Evolutionary conservation across 92 coral and sea anemone genomes (phyloP).

Genomic region (Porites divaricata): DNA sequence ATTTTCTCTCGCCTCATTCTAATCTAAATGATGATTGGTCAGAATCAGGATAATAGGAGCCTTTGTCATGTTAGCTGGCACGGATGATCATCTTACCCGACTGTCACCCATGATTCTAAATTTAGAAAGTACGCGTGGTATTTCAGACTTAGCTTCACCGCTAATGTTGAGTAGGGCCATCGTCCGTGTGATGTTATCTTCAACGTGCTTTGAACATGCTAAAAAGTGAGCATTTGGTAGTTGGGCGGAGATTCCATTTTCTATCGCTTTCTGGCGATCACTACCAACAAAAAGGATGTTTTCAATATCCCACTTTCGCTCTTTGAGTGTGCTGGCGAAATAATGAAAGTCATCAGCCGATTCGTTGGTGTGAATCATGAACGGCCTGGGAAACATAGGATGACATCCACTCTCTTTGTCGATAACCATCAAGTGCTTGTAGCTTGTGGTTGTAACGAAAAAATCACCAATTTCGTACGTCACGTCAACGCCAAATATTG

Average conservation of each 20-base stretch:
- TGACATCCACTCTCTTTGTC: no score
- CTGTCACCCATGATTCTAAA: conserved; percentile 15
- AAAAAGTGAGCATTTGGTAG: conserved; percentile 50
- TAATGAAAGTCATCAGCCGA: conserved; percentile 36
- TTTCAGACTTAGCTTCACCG: conserved; percentile 14
- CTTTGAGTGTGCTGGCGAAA: conserved; percentile 43
- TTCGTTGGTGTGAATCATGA: conserved; percentile 47
- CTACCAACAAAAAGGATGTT: conserved; percentile 51
- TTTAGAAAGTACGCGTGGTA: conserved; percentile 15
- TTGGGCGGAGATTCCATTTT: conserved; percentile 38
- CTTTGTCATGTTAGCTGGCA: conserved; percentile 24
- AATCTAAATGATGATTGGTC: background rate
- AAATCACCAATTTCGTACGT: conserved; percentile 57
- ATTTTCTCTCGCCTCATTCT: background rate
- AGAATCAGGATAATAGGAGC: background rate
- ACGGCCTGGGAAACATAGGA: conserved; percentile 57
- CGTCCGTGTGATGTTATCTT: conserved; percentile 40
- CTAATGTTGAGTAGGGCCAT: no score
- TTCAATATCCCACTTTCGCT: conserved; percentile 24
- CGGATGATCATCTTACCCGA: conserved; percentile 19
- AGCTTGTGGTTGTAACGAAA: conserved; percentile 55
- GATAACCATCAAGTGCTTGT: no score
- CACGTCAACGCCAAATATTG: conserved; percentile 49
- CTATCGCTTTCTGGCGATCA: conserved; percentile 50
- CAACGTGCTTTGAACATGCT: conserved; percentile 53